Evolutionary conservation across 2,888 invertebrate species (phyloP).

Genomic region (Cotesia congregata): DNA sequence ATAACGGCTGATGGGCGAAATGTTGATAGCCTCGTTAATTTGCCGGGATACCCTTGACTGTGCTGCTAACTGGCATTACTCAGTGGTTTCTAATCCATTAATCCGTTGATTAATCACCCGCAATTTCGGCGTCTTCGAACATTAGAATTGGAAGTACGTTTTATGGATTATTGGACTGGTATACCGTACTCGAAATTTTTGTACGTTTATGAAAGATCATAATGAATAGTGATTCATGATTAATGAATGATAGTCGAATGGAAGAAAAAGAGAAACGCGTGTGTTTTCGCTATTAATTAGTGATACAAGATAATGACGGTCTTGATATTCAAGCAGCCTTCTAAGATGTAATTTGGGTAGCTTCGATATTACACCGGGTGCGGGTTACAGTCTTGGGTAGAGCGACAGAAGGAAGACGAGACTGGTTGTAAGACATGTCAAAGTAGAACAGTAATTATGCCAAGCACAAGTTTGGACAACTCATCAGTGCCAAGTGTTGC

Average conservation of each 20-base stretch:
- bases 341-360: slow-evolving; percentile 40
- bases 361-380: slow-evolving; percentile 32
- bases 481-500: slow-evolving; percentile 26
- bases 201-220: too few species aligned
- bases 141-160: too few species aligned
- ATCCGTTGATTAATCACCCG: slow-evolving; percentile 61
- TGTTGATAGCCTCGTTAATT: slow-evolving; percentile 37
- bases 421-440: slow-evolving; percentile 14
- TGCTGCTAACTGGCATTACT: slow-evolving; percentile 59
- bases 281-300: slow-evolving; percentile 42
- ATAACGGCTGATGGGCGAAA: slow-evolving; percentile 9
- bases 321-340: slow-evolving; percentile 31
- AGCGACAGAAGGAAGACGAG: slow-evolving; percentile 17
- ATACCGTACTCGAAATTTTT: too few species aligned
- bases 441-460: slow-evolving; percentile 31
- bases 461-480: slow-evolving; percentile 19
- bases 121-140: slow-evolving; percentile 29
- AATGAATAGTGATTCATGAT: too few species aligned
- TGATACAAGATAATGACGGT: slow-evolving; percentile 41
- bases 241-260: too few species aligned
- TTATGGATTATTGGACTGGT: too few species aligned
- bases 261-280: slow-evolving; percentile 10
- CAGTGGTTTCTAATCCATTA: slow-evolving; percentile 62
- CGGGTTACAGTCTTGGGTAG: slow-evolving; percentile 25
- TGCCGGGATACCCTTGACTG: slow-evolving; percentile 37